Percentiles rank a stretch among this genome's conserved stretches.
These are phyloP conservation scores for Umimayanthus kanabou DNA, from an alignment of 92 coral and sea anemone species.

Conservation along the genomic window DNA sequence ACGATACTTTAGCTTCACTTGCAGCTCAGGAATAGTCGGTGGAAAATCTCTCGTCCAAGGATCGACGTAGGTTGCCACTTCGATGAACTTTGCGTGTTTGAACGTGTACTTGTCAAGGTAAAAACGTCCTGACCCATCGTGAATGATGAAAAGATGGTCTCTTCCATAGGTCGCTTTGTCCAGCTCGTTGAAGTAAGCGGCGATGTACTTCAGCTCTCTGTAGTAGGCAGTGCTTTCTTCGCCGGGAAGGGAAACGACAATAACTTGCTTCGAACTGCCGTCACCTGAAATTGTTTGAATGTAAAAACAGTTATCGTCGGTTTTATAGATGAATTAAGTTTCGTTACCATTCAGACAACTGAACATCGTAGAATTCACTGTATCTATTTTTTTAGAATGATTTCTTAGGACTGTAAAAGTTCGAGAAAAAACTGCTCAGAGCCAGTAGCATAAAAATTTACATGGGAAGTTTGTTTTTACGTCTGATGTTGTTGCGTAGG, in stretches of 20 bases:
- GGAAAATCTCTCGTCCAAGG: slow-evolving; percentile 53
- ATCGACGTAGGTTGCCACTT: slow-evolving; percentile 38
- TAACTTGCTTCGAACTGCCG: slow-evolving; percentile 13
- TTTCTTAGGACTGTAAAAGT: no score
- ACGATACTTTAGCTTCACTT: slow-evolving; percentile 55
- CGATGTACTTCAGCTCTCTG: slow-evolving; percentile 19
- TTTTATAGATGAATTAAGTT: no score
- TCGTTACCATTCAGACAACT: no score
- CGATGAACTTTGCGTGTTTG: slow-evolving; percentile 20
- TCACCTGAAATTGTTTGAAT: slow-evolving; percentile 3
- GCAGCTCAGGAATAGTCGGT: slow-evolving; percentile 32
- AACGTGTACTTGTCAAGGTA: slow-evolving; percentile 12
- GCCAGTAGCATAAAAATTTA: no score
- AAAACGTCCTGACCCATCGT: slow-evolving; percentile 14
- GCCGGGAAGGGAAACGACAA: slow-evolving; percentile 31
- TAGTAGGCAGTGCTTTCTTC: slow-evolving; percentile 13
- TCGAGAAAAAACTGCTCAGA: no score
- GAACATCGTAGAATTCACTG: background rate
- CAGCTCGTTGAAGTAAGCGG: slow-evolving; percentile 36
- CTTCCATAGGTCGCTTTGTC: slow-evolving; percentile 42
- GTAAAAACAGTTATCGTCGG: background rate
- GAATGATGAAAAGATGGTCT: slow-evolving; percentile 40
- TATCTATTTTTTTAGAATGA: no score
- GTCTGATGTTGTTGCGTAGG: no score
- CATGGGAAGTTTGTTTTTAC: no score